Percentiles rank a stretch among this genome's conserved stretches.
phyloP scores from a whole-genome alignment of 2,888 invertebrate genomes.

The Acanthosepion esculentum region DNA sequence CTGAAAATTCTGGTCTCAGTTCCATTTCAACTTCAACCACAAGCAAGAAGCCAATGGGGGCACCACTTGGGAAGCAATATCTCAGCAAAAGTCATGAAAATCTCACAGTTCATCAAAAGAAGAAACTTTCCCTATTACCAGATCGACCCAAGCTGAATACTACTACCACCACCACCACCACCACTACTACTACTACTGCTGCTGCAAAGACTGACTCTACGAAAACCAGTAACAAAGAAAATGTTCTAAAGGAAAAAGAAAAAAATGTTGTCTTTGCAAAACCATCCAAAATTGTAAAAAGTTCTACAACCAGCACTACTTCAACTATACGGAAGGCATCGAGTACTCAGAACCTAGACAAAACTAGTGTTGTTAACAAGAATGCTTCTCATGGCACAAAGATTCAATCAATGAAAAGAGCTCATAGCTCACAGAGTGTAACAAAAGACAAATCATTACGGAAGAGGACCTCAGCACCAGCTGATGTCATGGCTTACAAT shows the following conservation, averaged over 20 bases:
- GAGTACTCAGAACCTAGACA: slow-evolving; percentile 72
- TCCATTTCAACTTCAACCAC: slow-evolving; percentile 54
- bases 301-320: slow-evolving; percentile 50
- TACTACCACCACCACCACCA: background rate
- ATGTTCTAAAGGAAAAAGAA: slow-evolving; percentile 61
- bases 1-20: slow-evolving; percentile 60
- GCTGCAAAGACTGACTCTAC: slow-evolving; percentile 53
- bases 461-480: slow-evolving; percentile 70
- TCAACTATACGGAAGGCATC: slow-evolving; percentile 70
- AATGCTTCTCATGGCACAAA: slow-evolving; percentile 55
- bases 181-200: slow-evolving; percentile 55
- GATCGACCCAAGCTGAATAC: slow-evolving; percentile 49
- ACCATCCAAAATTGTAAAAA: slow-evolving; percentile 50
- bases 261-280: slow-evolving; percentile 61
- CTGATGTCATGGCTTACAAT: slow-evolving; percentile 74
- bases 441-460: slow-evolving; percentile 66
- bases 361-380: slow-evolving; percentile 54
- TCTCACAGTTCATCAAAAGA: slow-evolving; percentile 60
- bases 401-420: slow-evolving; percentile 68
- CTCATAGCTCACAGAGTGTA: slow-evolving; percentile 74
- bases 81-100: slow-evolving; percentile 74
- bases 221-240: slow-evolving; percentile 67
- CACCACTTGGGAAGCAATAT: slow-evolving; percentile 65
- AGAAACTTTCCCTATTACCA: slow-evolving; percentile 46
- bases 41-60: slow-evolving; percentile 54